Evolutionary conservation across 2,797 vertebrate genomes (phyloP), one percentile per base, ranked within the genome.

Genomic region (Urophycis tenuis): DNA sequence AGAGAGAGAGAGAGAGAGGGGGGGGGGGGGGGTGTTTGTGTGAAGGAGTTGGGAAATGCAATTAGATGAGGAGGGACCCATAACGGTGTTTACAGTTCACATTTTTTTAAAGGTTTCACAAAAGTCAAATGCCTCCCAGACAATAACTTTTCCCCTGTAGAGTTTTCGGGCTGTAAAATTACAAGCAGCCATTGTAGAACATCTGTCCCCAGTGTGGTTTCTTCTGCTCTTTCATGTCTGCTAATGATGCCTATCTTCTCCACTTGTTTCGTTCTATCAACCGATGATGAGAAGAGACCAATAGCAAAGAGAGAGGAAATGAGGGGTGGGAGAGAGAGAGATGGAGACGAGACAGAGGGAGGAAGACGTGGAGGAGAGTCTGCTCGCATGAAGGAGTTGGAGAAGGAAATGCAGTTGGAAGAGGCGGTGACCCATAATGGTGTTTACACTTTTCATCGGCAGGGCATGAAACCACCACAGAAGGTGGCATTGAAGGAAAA

Each of bases 61-160:
- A 89, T 92, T 89, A 89, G 79, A 84, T 39, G 35, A 81, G 77
- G 87, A 90, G 85, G 87, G 87, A 91, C 81, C 90, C 90, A 35
- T 90, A 84, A 84, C 87, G 25, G 75, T 81, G 86, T 90, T 90
- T 89, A 89, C 81, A 84, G 85, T 87, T 87, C 83, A 88, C 78
- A 79, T 84, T 60, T 14, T 25, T 67, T 67, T 29, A 67, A 29
- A 67, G 8, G 25, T 67, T 67, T 67, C n/a, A 29, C 10, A 25
- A 29, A 12, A 29, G 1, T 29, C 60, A 14, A 12, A 53, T 3
- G 10, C 49, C 69, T 76, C 67, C 70, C 67, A 75, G 71, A 79
- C 78, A 82, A 83, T 60, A 36, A 33, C 25, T 77, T 79, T 73
- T 73, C 76, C 78, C 71, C 19, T 49, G 34, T 72, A 72, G 33